Base-by-base conservation (phyloP, 2,888 invertebrate genomes). In the Machimus rusticus region DNA sequence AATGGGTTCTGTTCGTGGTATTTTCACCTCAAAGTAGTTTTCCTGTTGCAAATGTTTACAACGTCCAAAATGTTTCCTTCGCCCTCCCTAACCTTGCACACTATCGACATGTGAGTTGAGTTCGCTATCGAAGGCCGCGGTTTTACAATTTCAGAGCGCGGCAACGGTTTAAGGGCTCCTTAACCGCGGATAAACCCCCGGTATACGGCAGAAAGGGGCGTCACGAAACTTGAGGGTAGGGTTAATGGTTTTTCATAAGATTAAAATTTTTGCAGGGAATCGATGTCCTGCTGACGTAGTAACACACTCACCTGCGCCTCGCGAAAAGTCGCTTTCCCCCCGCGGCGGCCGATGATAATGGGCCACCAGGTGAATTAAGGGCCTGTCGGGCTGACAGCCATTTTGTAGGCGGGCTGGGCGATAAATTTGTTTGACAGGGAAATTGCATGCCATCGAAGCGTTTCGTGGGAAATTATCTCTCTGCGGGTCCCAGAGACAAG, bases 91-190 rank as follows among this genome's bases (percentile, higher is more conserved):
- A 74, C 85, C 85, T 85, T 85, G 85, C n/a, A 74, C 23, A 28
- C 74, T 16, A 74, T 66, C 82, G 82, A 84, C 82, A 84, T 84
- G 37, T 84, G 82, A 66, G 82, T 23, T 84, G 82, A 66, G 82
- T 23, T 39, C 37, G 12, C 5, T 84, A 23, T 66, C 23, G 82
- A 85, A 85, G 85, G 85, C 14, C 43, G 39, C 23, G 46, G 9
- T 84, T 84, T 66, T 37, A 34, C 76, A 74, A 82, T 82, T 57
- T n/a, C n/a, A 31, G 19, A 34, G n/a, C 39, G 28, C 76, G 31
- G 76, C 12, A 37, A n/a, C 5, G 28, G 28, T n/a, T 74, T 74
- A 85, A 74, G 34, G 43, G 46, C n/a, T 74, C 37, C 46, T 74
- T 28, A 43, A 85, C 46, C 43, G 14, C 84, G 9, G n/a, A 74